Base-by-base conservation (phyloP, 2,797 vertebrate species). In the Salmo trutta region DNA sequence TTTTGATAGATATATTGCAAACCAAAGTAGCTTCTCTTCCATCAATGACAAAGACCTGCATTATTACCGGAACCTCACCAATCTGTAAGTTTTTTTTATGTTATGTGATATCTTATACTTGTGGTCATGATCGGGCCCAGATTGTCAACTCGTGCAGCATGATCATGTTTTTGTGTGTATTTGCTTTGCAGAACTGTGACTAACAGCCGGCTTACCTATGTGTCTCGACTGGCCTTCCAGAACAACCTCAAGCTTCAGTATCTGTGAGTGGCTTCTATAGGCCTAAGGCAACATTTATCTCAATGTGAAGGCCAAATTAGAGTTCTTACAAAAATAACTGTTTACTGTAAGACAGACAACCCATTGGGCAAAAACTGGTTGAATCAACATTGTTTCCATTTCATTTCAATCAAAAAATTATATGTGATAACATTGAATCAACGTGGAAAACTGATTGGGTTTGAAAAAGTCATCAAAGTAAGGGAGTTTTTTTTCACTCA, bases 11-110 rank as follows among this genome's bases (percentile, higher is more conserved):
- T 98, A 97, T 89, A 99, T 99, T 0, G 95, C 96, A 84, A 97
- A 98, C 89, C 98, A 99, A 93, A 92, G 88, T 84, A 94, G 92
- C 79, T 96, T 99, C 85, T 96, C 96, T 84, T 95, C 96, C 86
- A 98, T 99, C 93, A 98, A 96, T 21, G 96, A 97, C 87, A 95
- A 95, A 86, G 98, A 99, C 78, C 94, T 98, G 87, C 91, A 95
- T 91, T 88, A 91, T 87, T 99, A 98, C 82, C 94, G 92, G 88
- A 97, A 96, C 90, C 96, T 99, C 89, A 96, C 93, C 93, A 99
- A 98, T 89, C 89, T 99, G 98, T 99, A 88, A 98, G 98, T 98
- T 84, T 83, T 84, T 83, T 79, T 75, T 14, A 47, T 29, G 5
- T 31, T 5, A 29, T 72, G n/a, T 59, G 19, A n/a, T 59, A 5